Evolutionary conservation across 2,888 invertebrate species (phyloP).

Genomic region (Balanococcus diminutus): DNA sequence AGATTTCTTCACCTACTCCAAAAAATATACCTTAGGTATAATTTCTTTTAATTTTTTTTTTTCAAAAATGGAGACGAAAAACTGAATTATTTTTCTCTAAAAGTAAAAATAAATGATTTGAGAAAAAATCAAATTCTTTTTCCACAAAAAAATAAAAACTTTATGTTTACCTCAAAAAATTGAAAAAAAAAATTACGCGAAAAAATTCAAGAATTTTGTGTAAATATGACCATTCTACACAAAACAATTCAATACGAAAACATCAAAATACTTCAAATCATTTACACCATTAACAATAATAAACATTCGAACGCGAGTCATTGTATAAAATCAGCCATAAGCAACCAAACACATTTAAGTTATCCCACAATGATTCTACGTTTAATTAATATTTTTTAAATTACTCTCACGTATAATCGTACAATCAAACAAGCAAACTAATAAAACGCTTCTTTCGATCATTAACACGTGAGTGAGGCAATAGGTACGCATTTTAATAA

Average conservation of each 20-base stretch:
- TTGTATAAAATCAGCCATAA: not conserved
- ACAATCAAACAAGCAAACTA: not conserved
- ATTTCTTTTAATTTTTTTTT: too few species aligned
- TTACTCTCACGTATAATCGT: constrained; percentile 26
- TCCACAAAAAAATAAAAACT: too few species aligned
- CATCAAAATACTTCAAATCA: not conserved
- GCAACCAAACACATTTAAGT: not conserved
- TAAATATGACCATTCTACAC: not conserved
- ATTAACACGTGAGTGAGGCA: constrained; percentile 9
- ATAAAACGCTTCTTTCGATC: not conserved
- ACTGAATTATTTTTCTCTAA: too few species aligned
- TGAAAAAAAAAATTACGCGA: too few species aligned
- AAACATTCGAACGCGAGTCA: constrained; percentile 18
- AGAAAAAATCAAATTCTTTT: too few species aligned
- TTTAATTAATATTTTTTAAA: constrained; percentile 18
- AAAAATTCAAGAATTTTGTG: too few species aligned
- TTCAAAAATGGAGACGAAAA: too few species aligned
- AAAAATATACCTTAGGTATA: too few species aligned
- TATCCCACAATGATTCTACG: not conserved
- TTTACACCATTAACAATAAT: not conserved
- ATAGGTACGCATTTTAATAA: not conserved
- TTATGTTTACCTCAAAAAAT: too few species aligned
- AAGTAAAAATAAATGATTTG: too few species aligned
- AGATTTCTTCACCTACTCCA: too few species aligned
- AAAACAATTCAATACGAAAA: not conserved